Evolutionary conservation across 2,888 invertebrate genomes (phyloP).

Genomic region (Willowsia nigromaculata): DNA sequence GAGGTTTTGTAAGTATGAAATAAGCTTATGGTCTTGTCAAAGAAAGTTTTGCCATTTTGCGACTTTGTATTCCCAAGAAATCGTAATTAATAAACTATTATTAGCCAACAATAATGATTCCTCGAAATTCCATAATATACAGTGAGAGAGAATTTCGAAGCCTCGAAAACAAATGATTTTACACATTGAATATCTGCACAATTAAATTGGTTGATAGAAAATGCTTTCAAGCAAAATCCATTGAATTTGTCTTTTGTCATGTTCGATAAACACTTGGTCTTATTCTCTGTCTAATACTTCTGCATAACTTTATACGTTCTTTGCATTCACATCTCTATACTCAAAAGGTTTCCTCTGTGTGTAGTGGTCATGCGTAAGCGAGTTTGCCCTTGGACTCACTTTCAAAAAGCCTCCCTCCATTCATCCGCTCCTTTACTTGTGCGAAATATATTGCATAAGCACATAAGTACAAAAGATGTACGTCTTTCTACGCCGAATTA

Average conservation of each 20-base stretch:
- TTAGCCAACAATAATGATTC: too few species aligned
- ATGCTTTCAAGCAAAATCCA: too few species aligned
- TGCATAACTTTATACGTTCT: neutral
- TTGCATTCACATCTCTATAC: neutral
- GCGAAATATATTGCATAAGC: neutral
- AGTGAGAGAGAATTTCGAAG: too few species aligned
- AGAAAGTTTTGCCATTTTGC: too few species aligned
- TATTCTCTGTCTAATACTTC: neutral
- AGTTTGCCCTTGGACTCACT: constrained; percentile 76
- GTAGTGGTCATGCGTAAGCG: constrained; percentile 66
- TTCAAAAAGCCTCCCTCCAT: constrained; percentile 63
- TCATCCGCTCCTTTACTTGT: neutral
- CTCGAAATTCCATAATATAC: too few species aligned
- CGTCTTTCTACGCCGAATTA: neutral
- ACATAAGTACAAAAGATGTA: neutral
- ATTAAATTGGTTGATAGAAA: too few species aligned
- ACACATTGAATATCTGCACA: too few species aligned
- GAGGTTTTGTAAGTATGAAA: too few species aligned
- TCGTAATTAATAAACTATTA: too few species aligned
- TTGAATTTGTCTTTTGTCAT: neutral
- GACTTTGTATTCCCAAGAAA: too few species aligned
- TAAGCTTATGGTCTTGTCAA: too few species aligned
- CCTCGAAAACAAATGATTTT: too few species aligned
- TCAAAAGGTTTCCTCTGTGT: neutral
- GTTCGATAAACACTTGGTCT: neutral